Conservation (phyloP, 1,140 invertebrate species). For the Bombyx mandarina region DNA sequence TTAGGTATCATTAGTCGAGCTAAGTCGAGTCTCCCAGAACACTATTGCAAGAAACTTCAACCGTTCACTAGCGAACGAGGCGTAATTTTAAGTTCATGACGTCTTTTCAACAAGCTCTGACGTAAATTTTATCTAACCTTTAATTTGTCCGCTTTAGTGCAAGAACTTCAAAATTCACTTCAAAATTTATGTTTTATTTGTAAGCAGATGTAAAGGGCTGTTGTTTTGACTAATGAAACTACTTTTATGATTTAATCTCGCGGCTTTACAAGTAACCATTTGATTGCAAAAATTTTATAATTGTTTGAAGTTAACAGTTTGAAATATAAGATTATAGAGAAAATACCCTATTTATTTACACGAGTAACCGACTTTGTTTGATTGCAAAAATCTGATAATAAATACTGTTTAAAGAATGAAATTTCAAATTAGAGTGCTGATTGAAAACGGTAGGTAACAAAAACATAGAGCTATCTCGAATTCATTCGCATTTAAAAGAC, state of each 20-base stretch:
- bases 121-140: no score
- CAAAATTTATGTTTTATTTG: no score
- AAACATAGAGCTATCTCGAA: no score
- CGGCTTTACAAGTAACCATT: background rate
- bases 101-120: conserved; percentile 2
- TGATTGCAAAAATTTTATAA: background rate
- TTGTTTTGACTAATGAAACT: background rate
- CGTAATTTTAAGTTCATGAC: conserved; percentile 18
- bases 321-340: no score
- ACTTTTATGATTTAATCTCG: background rate
- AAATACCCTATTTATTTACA: background rate
- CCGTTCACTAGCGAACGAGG: conserved; percentile 22
- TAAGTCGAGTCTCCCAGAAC: conserved; percentile 23
- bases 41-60: conserved; percentile 23
- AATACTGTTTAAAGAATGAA: no score
- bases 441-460: no score
- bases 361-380: background rate
- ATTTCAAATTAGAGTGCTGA: no score
- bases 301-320: no score
- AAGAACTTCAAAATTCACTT: no score
- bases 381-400: background rate
- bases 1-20: conserved; percentile 22
- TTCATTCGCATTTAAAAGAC: no score
- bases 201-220: background rate
- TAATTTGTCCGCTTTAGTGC: no score